A percentile compares a stretch with the other conserved stretches of the same genome.
Conservation (phyloP, 2,888 invertebrate genomes). For the Steinernema scapterisci region DNA sequence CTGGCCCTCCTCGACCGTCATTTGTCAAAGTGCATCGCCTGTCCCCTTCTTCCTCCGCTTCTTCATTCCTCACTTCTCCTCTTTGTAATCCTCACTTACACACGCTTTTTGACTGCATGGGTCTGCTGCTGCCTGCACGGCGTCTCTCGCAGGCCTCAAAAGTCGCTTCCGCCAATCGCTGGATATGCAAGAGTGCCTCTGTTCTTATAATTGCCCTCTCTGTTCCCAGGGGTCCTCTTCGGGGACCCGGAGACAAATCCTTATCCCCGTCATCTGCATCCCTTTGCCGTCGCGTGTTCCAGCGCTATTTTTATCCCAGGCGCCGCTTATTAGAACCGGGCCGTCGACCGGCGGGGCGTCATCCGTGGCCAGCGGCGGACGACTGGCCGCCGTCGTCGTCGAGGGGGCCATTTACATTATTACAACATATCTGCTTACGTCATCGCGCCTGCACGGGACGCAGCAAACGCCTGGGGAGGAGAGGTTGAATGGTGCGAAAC, state of each 20-base stretch:
- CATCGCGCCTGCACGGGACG: constrained; percentile 14
- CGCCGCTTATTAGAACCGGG: background rate
- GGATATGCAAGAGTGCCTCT: constrained; percentile 19
- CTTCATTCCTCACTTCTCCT: background rate
- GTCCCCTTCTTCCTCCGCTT: too few species aligned
- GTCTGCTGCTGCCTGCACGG: background rate
- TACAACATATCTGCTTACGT: constrained; percentile 26
- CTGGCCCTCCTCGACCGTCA: background rate
- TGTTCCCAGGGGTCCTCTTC: constrained; percentile 10
- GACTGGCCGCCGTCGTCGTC: background rate
- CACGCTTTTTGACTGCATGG: background rate
- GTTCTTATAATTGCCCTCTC: constrained; percentile 9
- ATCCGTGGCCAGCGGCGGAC: constrained; percentile 19
- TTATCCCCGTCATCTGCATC: constrained; percentile 22
- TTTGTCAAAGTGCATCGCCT: constrained; percentile 7
- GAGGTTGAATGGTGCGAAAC: background rate
- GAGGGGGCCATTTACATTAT: constrained; percentile 25
- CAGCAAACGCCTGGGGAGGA: background rate
- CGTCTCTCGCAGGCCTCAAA: background rate
- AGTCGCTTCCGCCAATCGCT: too few species aligned
- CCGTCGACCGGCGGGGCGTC: background rate
- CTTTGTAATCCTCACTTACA: constrained; percentile 21
- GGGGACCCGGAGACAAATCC: constrained; percentile 5
- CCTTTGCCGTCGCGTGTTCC: background rate
- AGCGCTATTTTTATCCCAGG: constrained; percentile 13